Percentiles rank a stretch among this genome's conserved stretches.
Conservation (phyloP, 2,797 vertebrate species). For the Diplodus puntazzo region DNA sequence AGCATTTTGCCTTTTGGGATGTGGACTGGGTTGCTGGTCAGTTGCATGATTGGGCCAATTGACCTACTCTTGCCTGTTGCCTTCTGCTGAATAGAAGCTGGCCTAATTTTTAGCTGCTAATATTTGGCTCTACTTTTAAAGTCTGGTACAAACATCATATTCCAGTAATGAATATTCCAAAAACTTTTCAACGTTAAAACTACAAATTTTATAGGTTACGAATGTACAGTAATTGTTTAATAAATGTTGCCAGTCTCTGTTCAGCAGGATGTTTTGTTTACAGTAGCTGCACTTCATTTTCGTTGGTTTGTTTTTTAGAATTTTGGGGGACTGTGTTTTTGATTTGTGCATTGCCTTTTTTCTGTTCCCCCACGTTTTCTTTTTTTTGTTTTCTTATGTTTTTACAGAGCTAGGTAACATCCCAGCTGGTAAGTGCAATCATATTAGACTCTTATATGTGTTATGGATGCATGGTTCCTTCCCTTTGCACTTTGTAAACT, state of each 20-base stretch:
- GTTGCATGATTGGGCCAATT: slow-evolving; percentile 71
- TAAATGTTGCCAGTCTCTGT: slow-evolving; percentile 55
- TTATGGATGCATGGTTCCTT: slow-evolving; percentile 91
- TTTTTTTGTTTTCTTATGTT: slow-evolving; percentile 87
- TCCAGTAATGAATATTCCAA: neutral
- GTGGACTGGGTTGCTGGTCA: slow-evolving; percentile 53
- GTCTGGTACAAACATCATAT: neutral
- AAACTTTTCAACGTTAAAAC: neutral
- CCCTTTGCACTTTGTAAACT: slow-evolving; percentile 76
- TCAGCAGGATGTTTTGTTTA: slow-evolving; percentile 57
- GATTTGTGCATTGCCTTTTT: slow-evolving; percentile 93
- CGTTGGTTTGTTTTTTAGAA: slow-evolving; percentile 27
- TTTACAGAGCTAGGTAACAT: slow-evolving; percentile 98
- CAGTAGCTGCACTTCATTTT: slow-evolving; percentile 56
- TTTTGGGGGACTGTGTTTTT: slow-evolving; percentile 88
- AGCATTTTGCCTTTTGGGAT: slow-evolving; percentile 30
- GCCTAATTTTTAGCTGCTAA: neutral
- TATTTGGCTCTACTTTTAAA: neutral
- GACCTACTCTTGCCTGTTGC: slow-evolving; percentile 60
- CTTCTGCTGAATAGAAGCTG: slow-evolving; percentile 76
- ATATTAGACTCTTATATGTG: slow-evolving; percentile 83
- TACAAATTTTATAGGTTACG: neutral
- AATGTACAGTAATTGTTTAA: neutral
- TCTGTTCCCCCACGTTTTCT: slow-evolving; percentile 74
- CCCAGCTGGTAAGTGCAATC: slow-evolving; percentile 93